Percentiles rank a stretch among this genome's conserved stretches.
Conservation (phyloP, 2,113 vertebrate genomes). For the Pardalotus punctatus region DNA sequence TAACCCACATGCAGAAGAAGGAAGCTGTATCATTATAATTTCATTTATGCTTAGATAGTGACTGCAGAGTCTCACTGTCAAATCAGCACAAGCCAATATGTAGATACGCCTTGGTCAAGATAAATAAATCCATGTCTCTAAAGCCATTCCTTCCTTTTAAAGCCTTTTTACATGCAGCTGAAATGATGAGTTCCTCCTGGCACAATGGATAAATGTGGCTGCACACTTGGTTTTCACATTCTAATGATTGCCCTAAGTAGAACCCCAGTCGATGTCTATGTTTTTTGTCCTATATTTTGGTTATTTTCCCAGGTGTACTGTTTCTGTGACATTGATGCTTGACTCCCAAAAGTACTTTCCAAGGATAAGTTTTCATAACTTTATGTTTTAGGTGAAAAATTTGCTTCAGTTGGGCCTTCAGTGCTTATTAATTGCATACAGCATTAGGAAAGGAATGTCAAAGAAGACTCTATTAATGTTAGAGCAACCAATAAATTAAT, state of each 20-base stretch:
- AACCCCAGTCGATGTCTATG: neutral
- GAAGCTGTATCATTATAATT: neutral
- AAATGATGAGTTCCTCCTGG: neutral
- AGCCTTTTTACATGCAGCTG: neutral
- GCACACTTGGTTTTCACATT: neutral
- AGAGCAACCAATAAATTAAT: neutral
- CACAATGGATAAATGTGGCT: neutral
- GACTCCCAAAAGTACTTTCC: neutral
- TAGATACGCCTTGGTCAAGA: neutral
- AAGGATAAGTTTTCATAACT: neutral
- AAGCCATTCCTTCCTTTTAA: neutral
- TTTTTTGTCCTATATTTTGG: neutral
- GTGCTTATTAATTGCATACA: neutral
- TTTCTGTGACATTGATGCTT: neutral
- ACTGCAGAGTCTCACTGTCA: neutral
- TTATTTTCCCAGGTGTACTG: neutral
- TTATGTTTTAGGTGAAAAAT: neutral
- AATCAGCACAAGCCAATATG: neutral
- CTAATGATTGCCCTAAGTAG: neutral
- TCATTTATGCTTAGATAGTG: neutral
- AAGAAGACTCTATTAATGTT: neutral
- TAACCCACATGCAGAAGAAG: neutral
- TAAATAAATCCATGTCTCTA: neutral
- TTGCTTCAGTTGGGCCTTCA: neutral
- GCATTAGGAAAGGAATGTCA: neutral